Percentiles rank a stretch among this genome's conserved stretches.
phyloP scores from a whole-genome alignment of 2,888 invertebrate genomes.

The Ochropacha duplaris region DNA sequence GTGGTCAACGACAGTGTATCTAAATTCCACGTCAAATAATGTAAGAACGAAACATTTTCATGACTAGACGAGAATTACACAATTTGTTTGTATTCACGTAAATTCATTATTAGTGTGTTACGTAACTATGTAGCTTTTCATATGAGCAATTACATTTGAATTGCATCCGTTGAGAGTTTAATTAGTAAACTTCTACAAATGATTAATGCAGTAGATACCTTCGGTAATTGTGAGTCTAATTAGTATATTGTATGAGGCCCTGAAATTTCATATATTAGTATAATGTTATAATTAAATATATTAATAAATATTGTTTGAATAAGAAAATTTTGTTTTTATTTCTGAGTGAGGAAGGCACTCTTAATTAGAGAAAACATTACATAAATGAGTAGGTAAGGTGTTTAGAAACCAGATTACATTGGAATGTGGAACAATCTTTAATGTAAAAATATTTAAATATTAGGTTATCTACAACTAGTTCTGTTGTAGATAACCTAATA shows the following conservation, averaged over 20 bases:
- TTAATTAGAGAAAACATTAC: background rate
- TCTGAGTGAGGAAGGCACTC: background rate
- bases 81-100: background rate
- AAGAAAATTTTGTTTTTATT: background rate
- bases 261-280: conserved; percentile 2
- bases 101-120: background rate
- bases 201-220: conserved; percentile 9
- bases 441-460: background rate
- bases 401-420: background rate
- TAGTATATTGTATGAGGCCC: conserved; percentile 7
- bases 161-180: conserved; percentile 39
- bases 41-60: background rate
- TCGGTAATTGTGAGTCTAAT: conserved; percentile 4
- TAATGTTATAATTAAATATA: conserved; percentile 1
- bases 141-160: conserved; percentile 33
- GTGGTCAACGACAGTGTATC: too few species aligned
- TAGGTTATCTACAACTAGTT: too few species aligned
- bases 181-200: conserved; percentile 30
- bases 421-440: background rate
- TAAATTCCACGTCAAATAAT: background rate
- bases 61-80: background rate
- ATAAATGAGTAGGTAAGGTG: background rate
- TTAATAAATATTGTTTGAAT: conserved; percentile 3
- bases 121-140: conserved; percentile 9
- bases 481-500: too few species aligned